Evolutionary conservation across 2,888 invertebrate genomes (phyloP).

Genomic region (Caenorhabditis sulstoni): DNA sequence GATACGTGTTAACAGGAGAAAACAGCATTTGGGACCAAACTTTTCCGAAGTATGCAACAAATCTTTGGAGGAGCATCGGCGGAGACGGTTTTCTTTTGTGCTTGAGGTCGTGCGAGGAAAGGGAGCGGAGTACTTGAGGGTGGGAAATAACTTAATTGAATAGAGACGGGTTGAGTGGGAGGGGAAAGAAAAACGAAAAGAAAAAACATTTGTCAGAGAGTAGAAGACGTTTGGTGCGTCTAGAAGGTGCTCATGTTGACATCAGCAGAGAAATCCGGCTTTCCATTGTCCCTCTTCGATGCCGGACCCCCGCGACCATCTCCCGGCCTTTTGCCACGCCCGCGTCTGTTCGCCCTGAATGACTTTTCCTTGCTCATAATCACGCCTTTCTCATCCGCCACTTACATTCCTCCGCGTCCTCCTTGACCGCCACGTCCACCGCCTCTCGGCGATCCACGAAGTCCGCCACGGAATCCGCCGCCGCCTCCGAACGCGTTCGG

Average conservation of each 20-base stretch:
- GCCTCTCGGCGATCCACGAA: conserved; percentile 50
- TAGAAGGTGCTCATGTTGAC: conserved; percentile 73
- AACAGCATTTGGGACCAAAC: conserved; percentile 26
- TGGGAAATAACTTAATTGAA: conserved; percentile 16
- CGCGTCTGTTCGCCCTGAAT: conserved; percentile 57
- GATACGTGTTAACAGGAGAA: conserved; percentile 51
- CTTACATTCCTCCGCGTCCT: conserved; percentile 50
- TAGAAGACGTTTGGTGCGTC: background rate
- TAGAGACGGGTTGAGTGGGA: background rate
- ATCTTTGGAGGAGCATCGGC: conserved; percentile 31
- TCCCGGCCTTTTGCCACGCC: conserved; percentile 76
- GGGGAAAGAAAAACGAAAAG: conserved; percentile 1
- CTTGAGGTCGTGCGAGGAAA: conserved; percentile 55
- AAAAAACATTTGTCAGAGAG: background rate
- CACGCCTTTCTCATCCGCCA: background rate
- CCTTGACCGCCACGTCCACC: conserved; percentile 53
- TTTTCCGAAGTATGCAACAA: conserved; percentile 40
- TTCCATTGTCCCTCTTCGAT: conserved; percentile 75
- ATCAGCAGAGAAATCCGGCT: conserved; percentile 75
- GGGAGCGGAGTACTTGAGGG: background rate
- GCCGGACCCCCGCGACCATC: conserved; percentile 76
- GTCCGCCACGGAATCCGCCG: conserved; percentile 54
- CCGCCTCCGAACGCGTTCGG: conserved; percentile 49
- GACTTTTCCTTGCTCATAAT: background rate
- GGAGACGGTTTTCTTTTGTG: background rate